These are phyloP conservation scores for Drosophila phalerata DNA, from an alignment of 2,888 invertebrate genomes.

Conservation along the genomic window DNA sequence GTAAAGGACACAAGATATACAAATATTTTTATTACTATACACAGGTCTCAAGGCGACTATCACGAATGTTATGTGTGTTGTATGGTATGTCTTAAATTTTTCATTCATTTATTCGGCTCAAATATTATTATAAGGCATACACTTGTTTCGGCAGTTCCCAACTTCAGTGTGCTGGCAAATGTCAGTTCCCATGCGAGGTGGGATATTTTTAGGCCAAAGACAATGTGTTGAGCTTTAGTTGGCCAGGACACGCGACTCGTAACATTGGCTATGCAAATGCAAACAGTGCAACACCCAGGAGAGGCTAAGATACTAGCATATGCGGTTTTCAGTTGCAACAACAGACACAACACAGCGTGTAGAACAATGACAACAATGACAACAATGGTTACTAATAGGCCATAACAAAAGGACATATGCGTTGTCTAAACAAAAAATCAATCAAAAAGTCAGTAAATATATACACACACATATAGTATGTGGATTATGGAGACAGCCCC, in stretches of 20 bases:
- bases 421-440: constrained; percentile 74
- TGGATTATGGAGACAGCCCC: constrained; percentile 5
- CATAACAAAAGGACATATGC: constrained; percentile 68
- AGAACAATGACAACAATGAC: constrained; percentile 4
- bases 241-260: constrained; percentile 58
- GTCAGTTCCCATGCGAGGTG: constrained; percentile 39
- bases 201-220: constrained; percentile 62
- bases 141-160: constrained; percentile 13
- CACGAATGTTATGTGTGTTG: background rate
- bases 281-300: constrained; percentile 71
- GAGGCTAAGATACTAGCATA: constrained; percentile 57
- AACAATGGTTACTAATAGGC: constrained; percentile 38
- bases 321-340: constrained; percentile 53
- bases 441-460: constrained; percentile 60
- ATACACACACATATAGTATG: background rate
- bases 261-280: constrained; percentile 62
- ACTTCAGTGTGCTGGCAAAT: constrained; percentile 20
- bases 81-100: constrained; percentile 33
- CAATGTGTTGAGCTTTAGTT: constrained; percentile 45
- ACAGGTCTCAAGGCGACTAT: constrained; percentile 42
- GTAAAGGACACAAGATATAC: constrained; percentile 19
- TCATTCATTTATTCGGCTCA: constrained; percentile 38
- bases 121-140: constrained; percentile 50
- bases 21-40: constrained; percentile 9
- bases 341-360: constrained; percentile 1